Percentiles rank a stretch among this genome's conserved stretches.
Evolutionary conservation across 2,113 vertebrate species (phyloP).

Genomic region (Ophthalmolycus amberensis): DNA sequence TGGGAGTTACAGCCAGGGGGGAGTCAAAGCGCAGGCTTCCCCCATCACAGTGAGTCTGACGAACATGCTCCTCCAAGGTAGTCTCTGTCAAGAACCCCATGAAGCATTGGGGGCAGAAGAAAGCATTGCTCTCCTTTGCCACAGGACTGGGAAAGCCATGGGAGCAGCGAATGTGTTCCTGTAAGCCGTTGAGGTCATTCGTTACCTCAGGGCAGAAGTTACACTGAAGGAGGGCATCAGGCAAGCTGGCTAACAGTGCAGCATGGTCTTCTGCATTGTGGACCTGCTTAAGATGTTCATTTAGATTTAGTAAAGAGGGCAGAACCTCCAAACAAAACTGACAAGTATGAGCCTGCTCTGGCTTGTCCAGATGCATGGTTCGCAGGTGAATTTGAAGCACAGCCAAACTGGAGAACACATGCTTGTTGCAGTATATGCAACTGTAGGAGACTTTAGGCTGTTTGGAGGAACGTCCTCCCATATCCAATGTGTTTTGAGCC

Average conservation of each 20-base stretch:
- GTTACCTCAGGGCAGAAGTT: slow-evolving; percentile 97
- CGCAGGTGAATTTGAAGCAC: slow-evolving; percentile 97
- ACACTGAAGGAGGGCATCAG: slow-evolving; percentile 94
- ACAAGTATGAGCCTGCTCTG: slow-evolving; percentile 97
- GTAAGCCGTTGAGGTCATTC: slow-evolving; percentile 94
- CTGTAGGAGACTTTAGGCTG: slow-evolving; percentile 95
- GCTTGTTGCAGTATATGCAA: slow-evolving; percentile 98
- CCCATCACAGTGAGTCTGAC: slow-evolving; percentile 95
- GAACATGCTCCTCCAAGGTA: slow-evolving; percentile 96
- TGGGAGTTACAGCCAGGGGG: slow-evolving; percentile 92
- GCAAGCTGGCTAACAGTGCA: slow-evolving; percentile 89
- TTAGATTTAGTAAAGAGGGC: slow-evolving; percentile 97
- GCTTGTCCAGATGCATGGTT: slow-evolving; percentile 98
- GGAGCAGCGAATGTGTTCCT: slow-evolving; percentile 97
- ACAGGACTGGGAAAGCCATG: slow-evolving; percentile 94
- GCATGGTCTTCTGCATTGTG: slow-evolving; percentile 93
- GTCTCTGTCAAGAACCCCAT: slow-evolving; percentile 98
- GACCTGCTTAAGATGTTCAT: slow-evolving; percentile 96
- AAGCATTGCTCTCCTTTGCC: slow-evolving; percentile 97
- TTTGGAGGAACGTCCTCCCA: slow-evolving; percentile 89
- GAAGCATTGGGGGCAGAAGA: slow-evolving; percentile 99
- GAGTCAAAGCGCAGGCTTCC: slow-evolving; percentile 94
- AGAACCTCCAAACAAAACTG: slow-evolving; percentile 97
- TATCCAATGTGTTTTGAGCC: slow-evolving; percentile 89
- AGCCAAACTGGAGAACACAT: slow-evolving; percentile 95